Evolutionary conservation across 2,113 vertebrate species (phyloP).

Genomic region (Colius striatus): DNA sequence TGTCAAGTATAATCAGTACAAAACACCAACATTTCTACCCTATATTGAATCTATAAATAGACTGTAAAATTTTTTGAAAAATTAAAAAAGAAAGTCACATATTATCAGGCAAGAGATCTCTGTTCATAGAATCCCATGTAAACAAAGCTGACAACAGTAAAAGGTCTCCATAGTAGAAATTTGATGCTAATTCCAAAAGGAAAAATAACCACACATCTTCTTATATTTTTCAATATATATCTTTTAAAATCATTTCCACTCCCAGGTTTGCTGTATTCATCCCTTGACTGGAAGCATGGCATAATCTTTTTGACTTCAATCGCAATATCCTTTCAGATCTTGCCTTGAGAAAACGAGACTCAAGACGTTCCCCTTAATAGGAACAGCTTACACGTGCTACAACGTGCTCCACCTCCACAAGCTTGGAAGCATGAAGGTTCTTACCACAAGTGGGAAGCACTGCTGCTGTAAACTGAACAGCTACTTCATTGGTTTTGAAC

Average conservation of each 20-base stretch:
- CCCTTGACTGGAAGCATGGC: background rate
- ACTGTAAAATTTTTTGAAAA: background rate
- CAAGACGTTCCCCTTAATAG: background rate
- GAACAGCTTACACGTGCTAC: background rate
- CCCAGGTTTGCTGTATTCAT: background rate
- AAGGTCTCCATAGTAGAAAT: background rate
- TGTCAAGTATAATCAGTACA: background rate
- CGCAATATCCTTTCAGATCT: background rate
- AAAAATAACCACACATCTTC: background rate
- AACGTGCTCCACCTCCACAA: background rate
- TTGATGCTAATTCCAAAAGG: background rate
- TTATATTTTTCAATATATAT: background rate
- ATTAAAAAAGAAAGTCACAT: background rate
- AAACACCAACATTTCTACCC: background rate
- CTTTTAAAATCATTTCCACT: background rate
- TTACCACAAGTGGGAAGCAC: background rate
- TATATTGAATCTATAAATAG: background rate
- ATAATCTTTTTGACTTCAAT: background rate
- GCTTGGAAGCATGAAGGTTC: background rate
- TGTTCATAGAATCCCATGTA: slow-evolving; percentile 11
- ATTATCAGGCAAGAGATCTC: slow-evolving; percentile 14
- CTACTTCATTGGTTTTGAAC: background rate
- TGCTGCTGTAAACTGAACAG: background rate
- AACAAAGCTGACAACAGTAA: slow-evolving; percentile 4
- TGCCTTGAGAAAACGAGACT: background rate